Evolutionary conservation across 2,888 invertebrate species (phyloP), one percentile per base, ranked within the genome.

Genomic region (Kryphioiulus occultus): DNA sequence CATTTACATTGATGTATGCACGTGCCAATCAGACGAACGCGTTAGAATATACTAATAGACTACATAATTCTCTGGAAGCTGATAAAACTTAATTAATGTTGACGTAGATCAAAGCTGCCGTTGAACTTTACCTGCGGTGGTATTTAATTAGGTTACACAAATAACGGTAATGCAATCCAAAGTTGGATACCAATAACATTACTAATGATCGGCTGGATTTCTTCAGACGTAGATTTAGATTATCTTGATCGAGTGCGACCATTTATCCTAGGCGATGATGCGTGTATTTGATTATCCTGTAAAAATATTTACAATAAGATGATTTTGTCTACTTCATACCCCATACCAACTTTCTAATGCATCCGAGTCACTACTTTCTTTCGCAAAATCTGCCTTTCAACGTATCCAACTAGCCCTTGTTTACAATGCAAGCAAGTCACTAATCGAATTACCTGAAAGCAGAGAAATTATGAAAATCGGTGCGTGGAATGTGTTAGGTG

Each of bases 361-460:
- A 19, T 1, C 7, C 19, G 12, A 53, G 2, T 5, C 1, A 1
- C 53, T n/a, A n/a, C 53, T 4, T 12, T 3, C 68, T 68, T 7
- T 30, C 4, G 22, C 78, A 78, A 78, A 68, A 78, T 26, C 78
- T 15, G 30, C 26, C 30, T 78, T 30, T 3, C 78, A 78, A 30
- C 53, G 12, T 4, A n/a, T 5, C 44, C 44, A 1, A 12, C 68
- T 68, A 22, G n/a, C 22, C 22, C 26, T 22, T 26, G 78, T 78
- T 78, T 68, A 68, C 22, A 68, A 10, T 4, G 22, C 78, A 78
- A 78, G 15, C 78, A 17, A 78, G 30, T 30, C 26, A 30, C 30
- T 78, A 78, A 78, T 78, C 78, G 78, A 78, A 78, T 78, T 78
- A 78, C 30, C 78, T 78, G 30, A 78, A 78, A 78, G 30, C 30